These are phyloP conservation scores for Cremastobaeus sp. DNA, from an alignment of 2,888 invertebrate species.

Conservation along the genomic window DNA sequence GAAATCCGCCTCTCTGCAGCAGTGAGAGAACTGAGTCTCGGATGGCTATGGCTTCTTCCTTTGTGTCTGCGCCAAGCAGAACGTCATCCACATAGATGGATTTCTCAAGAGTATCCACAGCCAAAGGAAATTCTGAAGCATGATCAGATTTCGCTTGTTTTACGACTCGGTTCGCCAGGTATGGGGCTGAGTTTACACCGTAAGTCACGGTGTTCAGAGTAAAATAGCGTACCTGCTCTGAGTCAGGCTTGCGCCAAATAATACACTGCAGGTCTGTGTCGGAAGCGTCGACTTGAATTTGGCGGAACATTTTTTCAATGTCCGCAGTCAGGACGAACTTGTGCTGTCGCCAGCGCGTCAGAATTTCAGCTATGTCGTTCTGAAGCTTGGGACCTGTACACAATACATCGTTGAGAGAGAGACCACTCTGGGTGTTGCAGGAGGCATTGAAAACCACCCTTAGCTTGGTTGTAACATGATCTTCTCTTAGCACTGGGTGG, in stretches of 20 bases:
- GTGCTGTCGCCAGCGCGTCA: background rate
- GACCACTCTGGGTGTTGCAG: too few species aligned
- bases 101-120: background rate
- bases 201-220: background rate
- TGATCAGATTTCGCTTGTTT: background rate
- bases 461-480: too few species aligned
- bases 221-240: too few species aligned
- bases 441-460: too few species aligned
- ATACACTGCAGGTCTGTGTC: background rate
- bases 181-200: background rate
- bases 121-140: background rate
- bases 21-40: background rate
- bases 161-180: background rate
- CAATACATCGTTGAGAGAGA: too few species aligned
- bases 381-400: constrained; percentile 15
- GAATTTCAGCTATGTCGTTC: background rate
- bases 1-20: background rate
- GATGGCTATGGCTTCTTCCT: background rate
- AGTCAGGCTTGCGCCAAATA: too few species aligned
- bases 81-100: constrained; percentile 6
- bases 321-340: background rate
- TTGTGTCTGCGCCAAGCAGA: background rate
- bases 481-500: too few species aligned
- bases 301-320: constrained; percentile 4
- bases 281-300: background rate